These are phyloP conservation scores for Luehdorfia chinensis DNA, from an alignment of 1,140 invertebrate genomes.

Conservation along the genomic window DNA sequence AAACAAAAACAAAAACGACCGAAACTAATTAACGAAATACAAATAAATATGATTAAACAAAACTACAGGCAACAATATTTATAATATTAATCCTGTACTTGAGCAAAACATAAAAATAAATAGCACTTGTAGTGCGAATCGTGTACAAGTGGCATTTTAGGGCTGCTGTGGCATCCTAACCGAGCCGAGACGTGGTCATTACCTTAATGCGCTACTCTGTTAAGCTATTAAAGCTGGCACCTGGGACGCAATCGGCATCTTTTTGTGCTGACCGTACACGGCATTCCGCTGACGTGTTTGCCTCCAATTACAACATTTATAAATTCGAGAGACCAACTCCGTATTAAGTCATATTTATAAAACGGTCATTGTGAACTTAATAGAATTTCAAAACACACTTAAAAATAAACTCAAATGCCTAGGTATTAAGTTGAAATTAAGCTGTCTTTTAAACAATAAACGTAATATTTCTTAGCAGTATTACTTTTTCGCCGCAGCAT, in stretches of 20 bases:
- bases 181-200: constrained; percentile 28
- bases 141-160: constrained; percentile 25
- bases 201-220: constrained; percentile 45
- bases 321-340: constrained; percentile 40
- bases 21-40: no score
- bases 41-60: not conserved
- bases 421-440: constrained; percentile 19
- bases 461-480: constrained; percentile 19
- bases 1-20: no score
- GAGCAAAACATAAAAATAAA: not conserved
- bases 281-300: constrained; percentile 41
- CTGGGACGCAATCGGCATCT: constrained; percentile 30
- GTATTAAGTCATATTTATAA: constrained; percentile 56
- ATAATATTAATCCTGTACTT: not conserved
- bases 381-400: constrained; percentile 20
- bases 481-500: constrained; percentile 36
- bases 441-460: no score
- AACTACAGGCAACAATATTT: not conserved
- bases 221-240: constrained; percentile 45
- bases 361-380: constrained; percentile 44
- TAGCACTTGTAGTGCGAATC: not conserved
- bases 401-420: constrained; percentile 27
- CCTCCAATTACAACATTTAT: constrained; percentile 61
- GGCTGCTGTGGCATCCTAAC: constrained; percentile 1
- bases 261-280: constrained; percentile 32